phyloP scores from a whole-genome alignment of 92 coral and sea anemone genomes.

The Porites divaricata region DNA sequence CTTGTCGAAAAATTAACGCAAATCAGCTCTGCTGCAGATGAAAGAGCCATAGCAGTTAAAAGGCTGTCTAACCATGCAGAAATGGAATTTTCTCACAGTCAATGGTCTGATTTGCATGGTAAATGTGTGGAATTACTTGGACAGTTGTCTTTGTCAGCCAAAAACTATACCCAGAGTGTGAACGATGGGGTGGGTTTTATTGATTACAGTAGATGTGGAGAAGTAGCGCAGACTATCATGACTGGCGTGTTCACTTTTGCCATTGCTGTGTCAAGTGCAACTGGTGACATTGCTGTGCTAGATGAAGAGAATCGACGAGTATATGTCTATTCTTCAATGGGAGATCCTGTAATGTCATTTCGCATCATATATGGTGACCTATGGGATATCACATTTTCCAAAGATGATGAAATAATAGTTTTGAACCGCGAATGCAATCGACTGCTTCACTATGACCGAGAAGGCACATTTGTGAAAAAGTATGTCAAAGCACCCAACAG shows the following conservation, averaged over 20 bases:
- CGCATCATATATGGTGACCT: constrained; percentile 55
- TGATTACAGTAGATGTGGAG: constrained; percentile 39
- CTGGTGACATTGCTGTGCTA: constrained; percentile 54
- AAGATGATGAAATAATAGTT: constrained; percentile 58
- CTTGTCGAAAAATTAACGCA: constrained; percentile 49
- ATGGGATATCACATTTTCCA: constrained; percentile 64
- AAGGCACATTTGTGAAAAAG: constrained; percentile 41
- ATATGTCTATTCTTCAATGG: constrained; percentile 42
- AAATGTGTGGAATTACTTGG: constrained; percentile 34
- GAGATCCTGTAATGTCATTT: constrained; percentile 26
- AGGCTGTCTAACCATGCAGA: constrained; percentile 26
- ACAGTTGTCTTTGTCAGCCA: constrained; percentile 20
- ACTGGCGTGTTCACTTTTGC: constrained; percentile 57
- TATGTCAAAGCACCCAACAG: constrained; percentile 42
- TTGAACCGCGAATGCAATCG: constrained; percentile 47
- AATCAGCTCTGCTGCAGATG: constrained; percentile 27
- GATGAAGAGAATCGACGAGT: constrained; percentile 57
- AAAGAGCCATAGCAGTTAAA: constrained; percentile 18
- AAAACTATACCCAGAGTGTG: constrained; percentile 1
- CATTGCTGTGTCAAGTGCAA: constrained; percentile 40
- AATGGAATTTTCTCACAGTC: constrained; percentile 22
- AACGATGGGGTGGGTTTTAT: constrained; percentile 23
- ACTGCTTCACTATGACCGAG: constrained; percentile 50
- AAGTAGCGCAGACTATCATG: constrained; percentile 32
- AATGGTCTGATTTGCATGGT: constrained; percentile 3